phyloP scores from a whole-genome alignment of 2,797 vertebrate species.

The Sternarchorhynchus goeldii region DNA sequence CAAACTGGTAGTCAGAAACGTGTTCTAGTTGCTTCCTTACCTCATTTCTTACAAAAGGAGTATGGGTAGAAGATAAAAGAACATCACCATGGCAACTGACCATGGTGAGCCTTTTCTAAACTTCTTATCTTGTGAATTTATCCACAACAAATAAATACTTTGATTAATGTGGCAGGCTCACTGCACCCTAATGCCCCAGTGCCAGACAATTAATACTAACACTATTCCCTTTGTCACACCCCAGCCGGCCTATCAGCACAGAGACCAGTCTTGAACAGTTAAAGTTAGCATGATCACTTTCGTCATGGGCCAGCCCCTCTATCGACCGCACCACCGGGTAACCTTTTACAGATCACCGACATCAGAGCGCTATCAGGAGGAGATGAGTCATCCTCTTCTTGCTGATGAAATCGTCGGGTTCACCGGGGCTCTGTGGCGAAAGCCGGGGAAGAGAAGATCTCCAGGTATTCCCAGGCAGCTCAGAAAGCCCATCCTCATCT shows the following conservation, averaged over 20 bases:
- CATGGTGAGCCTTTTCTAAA: neutral
- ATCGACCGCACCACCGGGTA: neutral
- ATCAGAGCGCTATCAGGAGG: constrained; percentile 7
- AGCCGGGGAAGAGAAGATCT: constrained; percentile 16
- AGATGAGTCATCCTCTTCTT: neutral
- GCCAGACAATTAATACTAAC: no score
- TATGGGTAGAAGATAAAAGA: neutral
- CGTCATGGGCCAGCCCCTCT: neutral
- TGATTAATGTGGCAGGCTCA: neutral
- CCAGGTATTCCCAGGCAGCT: neutral
- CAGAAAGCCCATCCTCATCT: constrained; percentile 20
- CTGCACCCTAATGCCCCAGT: no score
- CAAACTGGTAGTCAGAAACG: constrained; percentile 1
- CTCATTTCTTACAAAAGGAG: constrained; percentile 3
- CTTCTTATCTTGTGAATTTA: neutral
- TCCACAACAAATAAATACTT: neutral
- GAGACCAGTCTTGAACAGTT: neutral
- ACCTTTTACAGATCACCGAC: neutral
- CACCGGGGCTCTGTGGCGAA: constrained; percentile 6
- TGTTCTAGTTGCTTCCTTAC: neutral
- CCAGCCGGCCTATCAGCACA: no score
- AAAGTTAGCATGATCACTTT: neutral
- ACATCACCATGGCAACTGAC: neutral
- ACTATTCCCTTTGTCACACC: no score
- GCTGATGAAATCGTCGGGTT: neutral